A percentile compares a stretch with the other conserved stretches of the same genome.
Evolutionary conservation across 1,140 invertebrate genomes (phyloP).

Genomic region (Colletes latitarsis): DNA sequence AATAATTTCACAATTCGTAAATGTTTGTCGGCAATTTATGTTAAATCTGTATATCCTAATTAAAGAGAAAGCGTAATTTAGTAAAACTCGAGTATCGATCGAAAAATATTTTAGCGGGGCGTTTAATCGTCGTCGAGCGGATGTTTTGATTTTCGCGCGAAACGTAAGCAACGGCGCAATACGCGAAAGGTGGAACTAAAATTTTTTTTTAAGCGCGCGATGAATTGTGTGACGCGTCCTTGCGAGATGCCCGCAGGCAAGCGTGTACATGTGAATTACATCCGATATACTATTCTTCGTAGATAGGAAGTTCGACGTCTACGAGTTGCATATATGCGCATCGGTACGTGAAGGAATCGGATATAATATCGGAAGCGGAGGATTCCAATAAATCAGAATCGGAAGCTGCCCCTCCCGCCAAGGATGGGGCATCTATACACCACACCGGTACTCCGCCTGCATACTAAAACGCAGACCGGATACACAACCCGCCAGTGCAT

Average conservation of each 20-base stretch:
- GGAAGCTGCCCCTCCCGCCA: slow-evolving; percentile 73
- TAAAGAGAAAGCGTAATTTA: too few relatives aligned
- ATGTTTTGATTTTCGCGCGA: too few relatives aligned
- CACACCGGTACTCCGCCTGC: slow-evolving; percentile 74
- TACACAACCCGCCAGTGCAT: slow-evolving; percentile 76
- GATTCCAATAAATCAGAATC: slow-evolving; percentile 80
- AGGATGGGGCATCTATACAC: slow-evolving; percentile 69
- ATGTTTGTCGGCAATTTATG: too few relatives aligned
- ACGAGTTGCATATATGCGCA: slow-evolving; percentile 43
- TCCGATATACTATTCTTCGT: slow-evolving; percentile 40
- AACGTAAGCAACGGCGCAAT: too few relatives aligned
- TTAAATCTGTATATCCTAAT: too few relatives aligned
- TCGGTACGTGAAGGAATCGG: slow-evolving; percentile 65
- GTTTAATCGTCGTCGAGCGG: too few relatives aligned
- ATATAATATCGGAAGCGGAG: slow-evolving; percentile 74
- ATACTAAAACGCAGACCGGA: slow-evolving; percentile 80
- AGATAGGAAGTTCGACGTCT: slow-evolving; percentile 47
- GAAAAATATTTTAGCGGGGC: too few relatives aligned
- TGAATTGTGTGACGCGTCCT: slow-evolving; percentile 34
- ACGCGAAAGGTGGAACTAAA: too few relatives aligned
- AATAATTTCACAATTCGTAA: too few relatives aligned
- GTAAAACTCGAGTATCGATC: too few relatives aligned
- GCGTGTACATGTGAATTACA: slow-evolving; percentile 25
- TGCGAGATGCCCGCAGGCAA: slow-evolving; percentile 10
- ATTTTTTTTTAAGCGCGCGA: neutral